Conservation (phyloP, 2,888 invertebrate genomes). For the Malachius bipustulatus region DNA sequence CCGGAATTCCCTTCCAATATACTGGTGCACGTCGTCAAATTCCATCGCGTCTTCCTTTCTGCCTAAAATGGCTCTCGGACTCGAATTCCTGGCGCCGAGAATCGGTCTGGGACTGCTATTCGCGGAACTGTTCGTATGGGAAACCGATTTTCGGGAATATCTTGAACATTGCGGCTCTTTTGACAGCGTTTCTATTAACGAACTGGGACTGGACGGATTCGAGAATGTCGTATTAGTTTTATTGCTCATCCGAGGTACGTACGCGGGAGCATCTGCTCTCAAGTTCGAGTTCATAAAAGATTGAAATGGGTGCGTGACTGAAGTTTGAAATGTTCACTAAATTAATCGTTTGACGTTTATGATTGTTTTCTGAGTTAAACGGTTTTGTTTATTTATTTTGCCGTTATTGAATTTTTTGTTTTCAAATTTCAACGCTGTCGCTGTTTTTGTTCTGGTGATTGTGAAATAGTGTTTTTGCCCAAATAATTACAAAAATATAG, state of each 20-base stretch:
- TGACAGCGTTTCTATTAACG: slow-evolving; percentile 5
- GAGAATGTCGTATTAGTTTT: no score
- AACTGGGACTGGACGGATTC: slow-evolving; percentile 9
- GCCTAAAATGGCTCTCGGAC: slow-evolving; percentile 26
- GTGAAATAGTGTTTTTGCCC: no score
- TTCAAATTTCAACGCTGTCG: no score
- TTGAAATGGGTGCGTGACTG: no score
- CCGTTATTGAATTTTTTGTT: no score
- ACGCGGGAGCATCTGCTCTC: slow-evolving; percentile 26
- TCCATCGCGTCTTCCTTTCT: slow-evolving; percentile 20
- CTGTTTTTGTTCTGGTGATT: no score
- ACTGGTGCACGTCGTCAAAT: slow-evolving; percentile 18
- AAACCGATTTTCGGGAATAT: slow-evolving; percentile 25
- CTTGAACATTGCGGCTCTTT: slow-evolving; percentile 21
- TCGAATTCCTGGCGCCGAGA: slow-evolving; percentile 20
- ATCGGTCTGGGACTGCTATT: slow-evolving; percentile 22
- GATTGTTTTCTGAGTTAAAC: no score
- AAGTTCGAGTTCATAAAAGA: slow-evolving; percentile 21
- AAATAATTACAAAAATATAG: no score
- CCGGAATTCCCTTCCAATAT: slow-evolving; percentile 22
- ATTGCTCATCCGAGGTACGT: slow-evolving; percentile 22
- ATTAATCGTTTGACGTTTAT: no score
- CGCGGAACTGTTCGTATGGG: slow-evolving; percentile 15
- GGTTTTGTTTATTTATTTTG: no score
- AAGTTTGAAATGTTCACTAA: no score